Percentiles rank a stretch among this genome's conserved stretches.
Evolutionary conservation across 2,888 invertebrate species (phyloP).

Genomic region (Sarcophaga variegata): DNA sequence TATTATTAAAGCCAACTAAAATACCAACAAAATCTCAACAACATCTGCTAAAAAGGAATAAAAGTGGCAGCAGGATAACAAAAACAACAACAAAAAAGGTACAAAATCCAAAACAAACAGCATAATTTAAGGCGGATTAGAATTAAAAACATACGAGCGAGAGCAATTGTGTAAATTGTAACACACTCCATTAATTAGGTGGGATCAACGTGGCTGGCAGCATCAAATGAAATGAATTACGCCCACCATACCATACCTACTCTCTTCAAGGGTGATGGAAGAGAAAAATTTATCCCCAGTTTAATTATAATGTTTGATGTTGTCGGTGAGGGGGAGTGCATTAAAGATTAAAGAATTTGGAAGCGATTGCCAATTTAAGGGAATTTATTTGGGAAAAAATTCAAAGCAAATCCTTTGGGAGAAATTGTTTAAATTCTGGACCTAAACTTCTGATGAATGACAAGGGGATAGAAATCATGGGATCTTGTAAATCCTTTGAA

Average conservation of each 20-base stretch:
- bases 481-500: too few species aligned
- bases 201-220: neutral
- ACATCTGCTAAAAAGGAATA: neutral
- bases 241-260: neutral
- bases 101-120: neutral
- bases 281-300: neutral
- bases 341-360: too few species aligned
- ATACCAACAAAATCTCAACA: neutral
- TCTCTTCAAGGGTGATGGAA: too few species aligned
- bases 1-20: too few species aligned
- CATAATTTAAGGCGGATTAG: constrained; percentile 10
- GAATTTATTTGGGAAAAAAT: too few species aligned
- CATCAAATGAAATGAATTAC: neutral
- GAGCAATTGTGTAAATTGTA: neutral
- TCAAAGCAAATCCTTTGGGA: too few species aligned
- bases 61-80: neutral
- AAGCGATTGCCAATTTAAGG: too few species aligned
- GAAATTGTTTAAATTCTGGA: too few species aligned
- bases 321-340: neutral
- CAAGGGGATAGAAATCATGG: too few species aligned
- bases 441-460: too few species aligned
- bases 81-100: neutral
- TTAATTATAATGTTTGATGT: neutral
- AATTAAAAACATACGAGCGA: neutral
- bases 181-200: constrained; percentile 4